Base-by-base conservation (phyloP, 2,797 vertebrate species). In the Crenichthys baileyi region DNA sequence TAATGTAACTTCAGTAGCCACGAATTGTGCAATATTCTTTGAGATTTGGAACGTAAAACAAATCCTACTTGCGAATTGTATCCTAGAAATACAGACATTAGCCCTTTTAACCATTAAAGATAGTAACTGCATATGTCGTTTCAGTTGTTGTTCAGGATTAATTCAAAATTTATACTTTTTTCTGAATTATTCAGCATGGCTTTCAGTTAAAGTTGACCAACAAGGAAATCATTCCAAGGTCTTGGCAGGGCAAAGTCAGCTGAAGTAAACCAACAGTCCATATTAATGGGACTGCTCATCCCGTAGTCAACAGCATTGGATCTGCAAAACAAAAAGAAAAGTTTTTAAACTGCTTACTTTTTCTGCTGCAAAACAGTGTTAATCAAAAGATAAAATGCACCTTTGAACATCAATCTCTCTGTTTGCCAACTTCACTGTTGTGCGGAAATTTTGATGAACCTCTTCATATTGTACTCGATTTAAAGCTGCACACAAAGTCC, bases 181-280 rank as follows among this genome's bases (percentile, higher is more conserved):
- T 61, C 56, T 61, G 60, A 18, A 31, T 31, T 29, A 61, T 31
- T 31, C 13, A 61, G 2, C 53, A 39, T 39, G 0, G 31, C 61
- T 76, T 18, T 12, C 20, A 46, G 9, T 89, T 93, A 94, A 65
- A 93, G 72, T n/a, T 87, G 39, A 36, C 70, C 0, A 20, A 92
- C 39, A 0, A 70, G 79, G 63, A 94, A 93, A 71, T 93, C 84
- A 1, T 74, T 67, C 61, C 90, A 82, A 9, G 56, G 65, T 77
- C 77, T 80, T 87, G 90, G 90, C 75, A 94, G 79, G 51, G 76
- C 91, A 3, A 72, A 70, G 26, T 88, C 76, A 39, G 89, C 53
- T 18, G 90, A n/a, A 67, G 85, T 53, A 46, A 91, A 79, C 92
- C 92, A 94, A 70, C 94, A 95, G 2, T 58, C 20, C 71, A 86